Percentiles rank a stretch among this genome's conserved stretches.
Evolutionary conservation across 2,888 invertebrate species (phyloP).

Genomic region (Melanostoma scalare): DNA sequence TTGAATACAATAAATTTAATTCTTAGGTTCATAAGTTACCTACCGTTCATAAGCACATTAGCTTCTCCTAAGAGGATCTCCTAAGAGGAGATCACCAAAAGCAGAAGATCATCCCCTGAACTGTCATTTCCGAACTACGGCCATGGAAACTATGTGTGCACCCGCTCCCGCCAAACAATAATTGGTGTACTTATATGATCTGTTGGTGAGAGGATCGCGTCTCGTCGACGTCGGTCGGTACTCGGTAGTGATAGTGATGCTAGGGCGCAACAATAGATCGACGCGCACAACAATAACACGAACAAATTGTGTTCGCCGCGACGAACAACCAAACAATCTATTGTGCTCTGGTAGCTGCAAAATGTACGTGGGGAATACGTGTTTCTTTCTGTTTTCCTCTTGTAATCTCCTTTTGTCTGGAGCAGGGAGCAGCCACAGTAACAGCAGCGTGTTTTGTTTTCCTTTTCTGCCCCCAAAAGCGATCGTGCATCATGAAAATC

Average conservation of each 20-base stretch:
- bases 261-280: conserved; percentile 61
- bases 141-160: conserved; percentile 9
- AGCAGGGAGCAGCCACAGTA: not conserved
- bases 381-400: conserved; percentile 68
- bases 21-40: too few species aligned
- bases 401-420: conserved; percentile 67
- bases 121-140: not conserved
- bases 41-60: too few species aligned
- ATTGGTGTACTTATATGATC: conserved; percentile 67
- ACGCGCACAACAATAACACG: conserved; percentile 69
- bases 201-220: conserved; percentile 46
- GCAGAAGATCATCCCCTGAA: not conserved
- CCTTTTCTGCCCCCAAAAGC: conserved; percentile 68
- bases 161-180: conserved; percentile 34
- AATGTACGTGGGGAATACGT: conserved; percentile 68
- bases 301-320: conserved; percentile 68
- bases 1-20: too few species aligned
- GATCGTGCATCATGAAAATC: conserved; percentile 72
- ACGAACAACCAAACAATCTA: conserved; percentile 63
- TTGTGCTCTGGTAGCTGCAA: conserved; percentile 58
- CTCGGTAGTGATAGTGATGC: conserved; percentile 32
- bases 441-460: conserved; percentile 51
- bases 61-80: too few species aligned
- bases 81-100: not conserved
- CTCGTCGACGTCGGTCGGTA: not conserved